A percentile compares a stretch with the other conserved stretches of the same genome.
These are phyloP conservation scores for Megalops cyprinoides DNA, from an alignment of 2,797 vertebrate genomes.

Conservation along the genomic window DNA sequence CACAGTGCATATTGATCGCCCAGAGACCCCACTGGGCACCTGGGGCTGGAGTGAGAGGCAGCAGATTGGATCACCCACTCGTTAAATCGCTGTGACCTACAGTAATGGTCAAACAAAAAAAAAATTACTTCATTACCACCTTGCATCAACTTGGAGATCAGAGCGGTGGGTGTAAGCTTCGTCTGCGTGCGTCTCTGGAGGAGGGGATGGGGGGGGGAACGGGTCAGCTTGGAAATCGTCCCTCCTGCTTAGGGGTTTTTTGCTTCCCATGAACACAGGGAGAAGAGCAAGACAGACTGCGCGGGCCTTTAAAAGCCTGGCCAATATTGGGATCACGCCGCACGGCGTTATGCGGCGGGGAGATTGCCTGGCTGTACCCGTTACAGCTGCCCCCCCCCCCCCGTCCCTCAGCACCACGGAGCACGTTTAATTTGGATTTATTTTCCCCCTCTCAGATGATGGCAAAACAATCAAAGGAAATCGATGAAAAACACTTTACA, in stretches of 20 bases:
- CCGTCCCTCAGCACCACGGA: no score
- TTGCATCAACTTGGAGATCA: not conserved
- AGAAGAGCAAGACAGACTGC: not conserved
- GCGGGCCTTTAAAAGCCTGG: not conserved
- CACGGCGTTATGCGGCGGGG: not conserved
- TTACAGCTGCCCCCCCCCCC: not conserved
- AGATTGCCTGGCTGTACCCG: not conserved
- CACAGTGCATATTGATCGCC: slow-evolving; percentile 72
- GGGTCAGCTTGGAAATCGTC: not conserved
- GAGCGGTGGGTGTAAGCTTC: no score
- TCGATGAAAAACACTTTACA: not conserved
- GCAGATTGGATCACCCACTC: slow-evolving; percentile 29
- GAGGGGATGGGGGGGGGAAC: not conserved
- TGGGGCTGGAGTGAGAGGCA: not conserved
- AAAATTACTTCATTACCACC: slow-evolving; percentile 25
- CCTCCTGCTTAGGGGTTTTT: no score
- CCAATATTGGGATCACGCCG: not conserved
- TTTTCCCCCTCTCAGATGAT: not conserved
- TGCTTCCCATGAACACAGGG: no score
- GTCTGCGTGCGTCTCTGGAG: not conserved
- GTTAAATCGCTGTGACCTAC: slow-evolving; percentile 36
- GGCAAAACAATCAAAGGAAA: slow-evolving; percentile 2
- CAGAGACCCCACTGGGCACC: slow-evolving; percentile 37
- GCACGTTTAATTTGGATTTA: slow-evolving; percentile 15
- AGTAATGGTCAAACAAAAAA: slow-evolving; percentile 27